Evolutionary conservation across 1,140 invertebrate species (phyloP), one percentile per base, ranked within the genome.

Genomic region (Ptiloglossa arizonensis): DNA sequence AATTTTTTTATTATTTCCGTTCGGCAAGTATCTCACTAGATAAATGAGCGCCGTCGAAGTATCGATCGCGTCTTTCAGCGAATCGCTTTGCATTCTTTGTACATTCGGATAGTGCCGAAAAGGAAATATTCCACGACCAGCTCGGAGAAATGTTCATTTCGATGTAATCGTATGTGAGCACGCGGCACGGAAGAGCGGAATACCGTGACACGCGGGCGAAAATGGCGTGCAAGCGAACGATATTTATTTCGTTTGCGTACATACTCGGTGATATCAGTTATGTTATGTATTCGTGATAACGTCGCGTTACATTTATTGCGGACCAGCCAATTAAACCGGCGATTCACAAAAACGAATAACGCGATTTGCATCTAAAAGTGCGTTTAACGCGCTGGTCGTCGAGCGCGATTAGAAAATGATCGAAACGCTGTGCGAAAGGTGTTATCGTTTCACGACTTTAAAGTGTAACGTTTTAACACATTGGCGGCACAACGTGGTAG

Each of bases 281-380:
- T 19, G 56, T 59, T 59, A 75, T 56, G 72, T 46, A 35, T 46
- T 46, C 38, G 63, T n/a, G 73, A 76, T 76, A 76, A 76, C 73
- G 73, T 22, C 11, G 63, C 44, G 73, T 76, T 69, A 69, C 73
- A 60, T 76, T 69, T 69, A 60, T 76, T 46, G 22, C 73, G 15
- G 19, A 8, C 13, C 48, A 56, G 29, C 56, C 46, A 78, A 78
- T 78, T 63, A 78, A 72, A 71, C 46, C 5, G 24, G 17, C n/a
- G 57, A 78, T 77, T 64, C 27, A 38, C 27, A 15, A 22, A 32
- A 48, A 69, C 54, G 54, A 29, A 48, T 56, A 15, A 44, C 24
- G 41, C 22, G 17, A 57, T 56, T 19, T 35, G 62, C 50, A 11
- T 66, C 8, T 6, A 22, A 74, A 56, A 41, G 13, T 9, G 5